Evolutionary conservation across 2,888 invertebrate species (phyloP), one percentile per base, ranked within the genome.

Genomic region (Lasius platythorax): DNA sequence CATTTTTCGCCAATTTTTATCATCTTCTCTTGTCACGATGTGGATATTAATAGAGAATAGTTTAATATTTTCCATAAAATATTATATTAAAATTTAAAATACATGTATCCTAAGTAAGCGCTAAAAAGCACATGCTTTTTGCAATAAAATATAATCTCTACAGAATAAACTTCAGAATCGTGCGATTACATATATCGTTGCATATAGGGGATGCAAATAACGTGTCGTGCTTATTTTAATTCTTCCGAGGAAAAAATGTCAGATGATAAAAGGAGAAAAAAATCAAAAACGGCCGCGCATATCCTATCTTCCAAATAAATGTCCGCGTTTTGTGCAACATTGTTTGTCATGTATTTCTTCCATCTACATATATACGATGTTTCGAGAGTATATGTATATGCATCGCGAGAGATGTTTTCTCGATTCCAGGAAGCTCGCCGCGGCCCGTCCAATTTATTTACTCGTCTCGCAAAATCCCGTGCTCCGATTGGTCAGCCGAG

Each of bases 361-460:
- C 12, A 58, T n/a, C 56, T 15, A 23, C 3, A n/a, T 53, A 33
- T 28, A 33, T 15, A 58, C 0, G 4, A 37, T 37, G 18, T 61
- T 61, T 72, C 40, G 46, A 11, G 15, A 37, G 63, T 66, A 46
- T 40, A 37, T 8, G n/a, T n/a, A n/a, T 37, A 37, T 37, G n/a
- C n/a, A 53, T 23, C 46, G 64, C 70, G 86, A 82, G 33, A 85
- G 73, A 75, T 63, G 84, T 86, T 73, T 86, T 85, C 70, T 70
- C 82, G 85, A 76, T 90, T 90, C 86, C 86, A 85, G 87, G 91
- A 88, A 91, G 87, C 76, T 75, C 72, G 30, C 63, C 83, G 78
- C 87, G 84, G 79, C 81, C 76, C 82, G 82, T 85, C 82, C 87
- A 87, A 90, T 91, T 91, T 91, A 91, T 91, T 91, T 91, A 89